Evolutionary conservation across 2,888 invertebrate species (phyloP).

Genomic region (Eupithecia tripunctaria): DNA sequence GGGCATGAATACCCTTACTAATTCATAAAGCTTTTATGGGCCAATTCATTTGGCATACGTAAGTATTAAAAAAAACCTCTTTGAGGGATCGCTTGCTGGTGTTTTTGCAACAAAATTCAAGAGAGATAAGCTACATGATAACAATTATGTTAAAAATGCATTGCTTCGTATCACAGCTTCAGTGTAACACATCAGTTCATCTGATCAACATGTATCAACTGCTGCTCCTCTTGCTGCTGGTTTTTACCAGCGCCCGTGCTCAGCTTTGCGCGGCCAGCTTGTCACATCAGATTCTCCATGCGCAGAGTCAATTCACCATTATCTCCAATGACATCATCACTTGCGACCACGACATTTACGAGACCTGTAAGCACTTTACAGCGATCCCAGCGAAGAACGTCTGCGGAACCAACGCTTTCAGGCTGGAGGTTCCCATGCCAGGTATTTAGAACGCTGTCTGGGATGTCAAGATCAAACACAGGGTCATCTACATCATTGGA

Average conservation of each 20-base stretch:
- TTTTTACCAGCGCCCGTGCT: neutral
- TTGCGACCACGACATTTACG: slow-evolving; percentile 35
- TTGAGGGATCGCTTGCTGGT: neutral
- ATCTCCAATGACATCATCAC: slow-evolving; percentile 18
- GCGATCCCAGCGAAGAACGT: slow-evolving; percentile 27
- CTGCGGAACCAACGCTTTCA: slow-evolving; percentile 20
- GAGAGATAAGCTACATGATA: too few species aligned
- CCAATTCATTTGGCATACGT: too few species aligned
- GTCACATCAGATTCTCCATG: neutral
- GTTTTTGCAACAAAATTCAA: too few species aligned
- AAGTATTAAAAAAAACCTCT: neutral
- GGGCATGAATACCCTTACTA: neutral
- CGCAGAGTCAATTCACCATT: neutral
- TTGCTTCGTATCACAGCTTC: too few species aligned
- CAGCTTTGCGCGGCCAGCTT: neutral
- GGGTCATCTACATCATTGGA: neutral
- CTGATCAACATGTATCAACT: neutral
- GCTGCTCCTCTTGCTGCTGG: neutral
- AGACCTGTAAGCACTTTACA: slow-evolving; percentile 40
- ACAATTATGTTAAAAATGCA: neutral
- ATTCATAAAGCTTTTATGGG: neutral
- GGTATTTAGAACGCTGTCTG: neutral
- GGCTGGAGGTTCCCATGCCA: slow-evolving; percentile 1
- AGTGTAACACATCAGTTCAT: neutral
- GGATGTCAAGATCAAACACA: slow-evolving; percentile 13